A percentile compares a stretch with the other conserved stretches of the same genome.
phyloP scores from a whole-genome alignment of 2,113 vertebrate species.

The Mugil cephalus region DNA sequence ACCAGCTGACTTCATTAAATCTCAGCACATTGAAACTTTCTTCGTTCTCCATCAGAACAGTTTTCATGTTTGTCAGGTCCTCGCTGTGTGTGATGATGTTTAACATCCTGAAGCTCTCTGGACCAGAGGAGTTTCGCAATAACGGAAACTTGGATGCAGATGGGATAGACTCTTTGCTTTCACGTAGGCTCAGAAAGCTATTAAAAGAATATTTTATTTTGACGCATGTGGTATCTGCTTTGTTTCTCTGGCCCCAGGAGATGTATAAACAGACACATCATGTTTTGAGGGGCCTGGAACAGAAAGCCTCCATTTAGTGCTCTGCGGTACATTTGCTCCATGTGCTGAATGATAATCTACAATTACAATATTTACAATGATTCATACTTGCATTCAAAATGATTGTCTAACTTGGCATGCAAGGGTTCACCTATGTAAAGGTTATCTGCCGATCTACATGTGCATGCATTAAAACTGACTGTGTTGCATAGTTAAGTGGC shows the following conservation, averaged over 20 bases:
- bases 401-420: neutral
- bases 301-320: slow-evolving; percentile 1
- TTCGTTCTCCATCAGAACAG: neutral
- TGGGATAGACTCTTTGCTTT: slow-evolving; percentile 10
- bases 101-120: slow-evolving; percentile 12
- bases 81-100: neutral
- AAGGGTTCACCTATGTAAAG: neutral
- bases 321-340: neutral
- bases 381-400: too few species aligned
- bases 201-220: slow-evolving; percentile 40
- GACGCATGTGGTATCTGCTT: slow-evolving; percentile 41
- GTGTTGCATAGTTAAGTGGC: too few species aligned
- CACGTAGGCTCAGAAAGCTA: slow-evolving; percentile 7
- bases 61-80: neutral
- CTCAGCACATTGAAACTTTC: neutral
- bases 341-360: neutral
- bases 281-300: slow-evolving; percentile 3
- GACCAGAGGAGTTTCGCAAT: slow-evolving; percentile 39
- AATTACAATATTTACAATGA: slow-evolving; percentile 1
- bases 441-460: too few species aligned
- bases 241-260: slow-evolving; percentile 29
- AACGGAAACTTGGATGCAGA: slow-evolving; percentile 43
- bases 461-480: too few species aligned
- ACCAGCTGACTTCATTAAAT: slow-evolving; percentile 2
- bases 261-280: slow-evolving; percentile 4